Evolutionary conservation across 2,888 invertebrate genomes (phyloP), one percentile per base, ranked within the genome.

Genomic region (Spatulosminthurus flaviceps): DNA sequence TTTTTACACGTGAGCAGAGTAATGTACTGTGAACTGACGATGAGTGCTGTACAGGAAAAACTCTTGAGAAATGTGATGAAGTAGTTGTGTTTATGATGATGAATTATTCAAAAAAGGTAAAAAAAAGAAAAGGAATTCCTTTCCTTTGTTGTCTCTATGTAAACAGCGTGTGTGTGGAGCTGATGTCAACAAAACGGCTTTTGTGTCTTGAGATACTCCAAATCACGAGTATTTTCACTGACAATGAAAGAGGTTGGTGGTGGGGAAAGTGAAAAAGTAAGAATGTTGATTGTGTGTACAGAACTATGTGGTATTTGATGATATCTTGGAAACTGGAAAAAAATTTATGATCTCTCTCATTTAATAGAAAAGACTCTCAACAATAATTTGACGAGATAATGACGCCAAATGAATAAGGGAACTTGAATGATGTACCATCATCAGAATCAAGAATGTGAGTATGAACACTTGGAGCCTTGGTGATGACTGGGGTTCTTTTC

Each of bases 401-500:
- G 72, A 72, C 72, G 51, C 72, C 43, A 51, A 72, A 42, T 22
- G 69, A 24, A 51, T 34, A 51, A 26, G 73, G 43, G 74, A 74
- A 61, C 29, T 73, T 19, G n/a, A 51, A 51, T 51, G 66, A 67
- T 24, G 51, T 67, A 76, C 42, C 67, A 61, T 74, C 64, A 60
- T 29, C 34, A 42, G 71, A 42, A 24, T 74, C 66, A 1, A 24
- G 28, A 67, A 76, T 67, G 28, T 66, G 76, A 43, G 66, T 76
- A 76, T 66, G 51, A 76, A 69, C 76, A 76, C 76, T 76, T 64
- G 75, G 75, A 76, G 75, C 61, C 75, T 75, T 75, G 75, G 66
- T 75, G 66, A 66, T 42, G 61, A 79, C 79, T 74, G 79, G 74
- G 78, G 79, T 69, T 79, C 77, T 79, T 80, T 81, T 82, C 75